Conservation (phyloP, 2,888 invertebrate genomes). For the Halocaridina rubra region DNA sequence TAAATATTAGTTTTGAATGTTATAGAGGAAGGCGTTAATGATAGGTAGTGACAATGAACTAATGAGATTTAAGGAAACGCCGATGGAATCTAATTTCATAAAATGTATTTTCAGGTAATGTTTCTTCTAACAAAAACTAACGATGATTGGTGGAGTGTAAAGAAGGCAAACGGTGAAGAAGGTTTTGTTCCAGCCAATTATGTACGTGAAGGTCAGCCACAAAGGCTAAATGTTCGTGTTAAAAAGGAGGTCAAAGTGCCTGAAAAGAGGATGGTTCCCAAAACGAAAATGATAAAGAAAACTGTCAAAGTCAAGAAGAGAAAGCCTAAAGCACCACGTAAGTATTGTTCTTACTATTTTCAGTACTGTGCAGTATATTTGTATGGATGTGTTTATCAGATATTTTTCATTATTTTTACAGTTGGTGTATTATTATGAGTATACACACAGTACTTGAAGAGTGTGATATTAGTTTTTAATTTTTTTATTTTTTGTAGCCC, state of each 20-base stretch:
- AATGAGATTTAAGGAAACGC: background rate
- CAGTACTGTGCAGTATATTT: too few relatives aligned
- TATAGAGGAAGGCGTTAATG: too few relatives aligned
- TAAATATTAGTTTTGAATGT: too few relatives aligned
- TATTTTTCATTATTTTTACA: too few relatives aligned
- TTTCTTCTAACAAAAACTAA: constrained; percentile 94
- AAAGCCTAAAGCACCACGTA: constrained; percentile 64
- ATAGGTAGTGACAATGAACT: background rate
- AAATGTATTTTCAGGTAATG: constrained; percentile 74
- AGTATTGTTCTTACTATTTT: too few relatives aligned
- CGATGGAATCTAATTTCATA: background rate
- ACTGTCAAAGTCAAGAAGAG: constrained; percentile 80
- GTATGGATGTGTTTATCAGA: too few relatives aligned
- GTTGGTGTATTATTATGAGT: too few relatives aligned
- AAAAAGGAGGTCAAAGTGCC: constrained; percentile 87
- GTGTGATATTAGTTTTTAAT: too few relatives aligned
- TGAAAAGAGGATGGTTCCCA: constrained; percentile 87
- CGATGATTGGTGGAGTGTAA: constrained; percentile 99
- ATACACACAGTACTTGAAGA: too few relatives aligned
- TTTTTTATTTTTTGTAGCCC: constrained; percentile 39
- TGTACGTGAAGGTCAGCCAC: constrained; percentile 88
- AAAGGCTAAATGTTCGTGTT: constrained; percentile 85
- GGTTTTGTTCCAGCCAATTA: constrained; percentile 99
- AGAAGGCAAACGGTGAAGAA: constrained; percentile 89
- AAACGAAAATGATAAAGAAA: constrained; percentile 87